Base-by-base conservation (phyloP, 92 coral and sea anemone genomes). In the Epizoanthus fatuus region DNA sequence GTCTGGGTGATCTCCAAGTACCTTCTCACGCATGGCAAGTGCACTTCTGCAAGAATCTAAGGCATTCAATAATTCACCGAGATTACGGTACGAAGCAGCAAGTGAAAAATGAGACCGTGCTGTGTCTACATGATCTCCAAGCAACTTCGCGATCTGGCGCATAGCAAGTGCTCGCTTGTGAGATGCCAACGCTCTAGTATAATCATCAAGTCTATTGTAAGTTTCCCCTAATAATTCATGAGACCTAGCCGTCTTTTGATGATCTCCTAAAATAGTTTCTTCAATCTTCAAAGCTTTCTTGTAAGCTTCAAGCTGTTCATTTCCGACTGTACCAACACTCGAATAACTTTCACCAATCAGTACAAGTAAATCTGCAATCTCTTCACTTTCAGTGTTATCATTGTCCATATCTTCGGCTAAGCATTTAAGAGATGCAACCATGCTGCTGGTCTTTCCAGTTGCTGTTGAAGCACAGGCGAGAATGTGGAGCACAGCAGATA, bases 251-350 rank as follows among this genome's bases (percentile, higher is more conserved):
- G 65, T 59, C 10, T 59, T 25, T 59, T 4, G 65, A 5, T 59
- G 65, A 9, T 59, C 22, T n/a, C 65, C 65, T 4, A 59, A 10
- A 19, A 59, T n/a, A 19, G 19, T 59, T 17, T 59, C 25, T 1
- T 2, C 9, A 7, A 59, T n/a, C 6, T 1, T 25, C 19, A 59
- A 25, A 14, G 65, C 65, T 59, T 9, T 59, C 65, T 59, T 7
- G 29, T 59, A 37, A 59, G 63, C 68, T 8, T 63, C 81, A 53
- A 75, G 40, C 10, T 75, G 71, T 65, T 65, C 71, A 10, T 65
- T 40, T 32, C 37, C 13, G 6, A 25, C 32, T 38, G n/a, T 65
- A 65, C 44, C 71, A 40, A 65, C 32, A 11, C 15, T 65, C 7
- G 71, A 38, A 40, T 65, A 65, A 32, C 71, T 65, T 65, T 25